A percentile compares a stretch with the other conserved stretches of the same genome.
Evolutionary conservation across 2,113 vertebrate species (phyloP).

Genomic region (Tamias sibiricus): DNA sequence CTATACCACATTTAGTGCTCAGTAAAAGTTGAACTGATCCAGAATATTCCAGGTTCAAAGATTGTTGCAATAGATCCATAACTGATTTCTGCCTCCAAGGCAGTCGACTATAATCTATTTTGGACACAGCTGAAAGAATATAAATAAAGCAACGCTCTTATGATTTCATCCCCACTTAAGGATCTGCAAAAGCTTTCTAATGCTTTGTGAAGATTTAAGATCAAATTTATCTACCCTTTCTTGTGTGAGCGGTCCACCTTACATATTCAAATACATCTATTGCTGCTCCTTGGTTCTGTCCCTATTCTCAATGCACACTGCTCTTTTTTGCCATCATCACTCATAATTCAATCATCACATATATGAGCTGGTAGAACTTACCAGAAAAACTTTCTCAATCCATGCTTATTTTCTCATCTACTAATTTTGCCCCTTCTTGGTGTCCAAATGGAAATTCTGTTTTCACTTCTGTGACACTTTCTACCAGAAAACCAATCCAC

Average conservation of each 20-base stretch:
- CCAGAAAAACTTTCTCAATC: neutral
- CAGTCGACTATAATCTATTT: neutral
- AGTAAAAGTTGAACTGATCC: neutral
- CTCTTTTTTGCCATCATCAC: neutral
- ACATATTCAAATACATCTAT: neutral
- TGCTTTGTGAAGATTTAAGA: slow-evolving; percentile 6
- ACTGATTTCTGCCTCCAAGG: neutral
- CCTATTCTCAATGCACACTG: neutral
- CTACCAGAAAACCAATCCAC: neutral
- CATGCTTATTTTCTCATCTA: neutral
- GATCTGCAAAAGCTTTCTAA: neutral
- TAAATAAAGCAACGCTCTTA: neutral
- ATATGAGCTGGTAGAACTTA: neutral
- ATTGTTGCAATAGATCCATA: neutral
- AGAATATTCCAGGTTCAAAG: neutral
- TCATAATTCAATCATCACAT: neutral
- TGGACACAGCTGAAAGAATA: neutral
- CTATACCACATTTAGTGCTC: neutral
- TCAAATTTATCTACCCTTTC: neutral
- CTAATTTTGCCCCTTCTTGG: slow-evolving; percentile 3
- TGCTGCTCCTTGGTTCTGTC: neutral
- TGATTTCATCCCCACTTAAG: neutral
- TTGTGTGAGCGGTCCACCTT: neutral
- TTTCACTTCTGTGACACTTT: neutral
- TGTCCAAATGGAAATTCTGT: neutral